These are phyloP conservation scores for Linyphia triangularis DNA, from an alignment of 2,888 invertebrate genomes.

Conservation along the genomic window DNA sequence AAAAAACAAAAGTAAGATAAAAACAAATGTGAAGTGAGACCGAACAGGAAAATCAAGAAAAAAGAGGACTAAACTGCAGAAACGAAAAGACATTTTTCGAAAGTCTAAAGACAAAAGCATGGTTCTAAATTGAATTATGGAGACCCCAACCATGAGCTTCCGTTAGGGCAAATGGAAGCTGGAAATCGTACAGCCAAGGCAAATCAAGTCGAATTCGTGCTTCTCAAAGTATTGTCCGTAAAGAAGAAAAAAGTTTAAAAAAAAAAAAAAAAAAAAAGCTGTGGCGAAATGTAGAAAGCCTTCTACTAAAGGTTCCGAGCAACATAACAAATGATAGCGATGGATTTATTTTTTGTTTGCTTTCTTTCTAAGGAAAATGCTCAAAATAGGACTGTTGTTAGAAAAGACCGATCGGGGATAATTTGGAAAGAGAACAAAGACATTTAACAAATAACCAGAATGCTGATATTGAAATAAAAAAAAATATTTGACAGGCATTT, in stretches of 20 bases:
- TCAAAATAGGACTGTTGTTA: slow-evolving; percentile 10
- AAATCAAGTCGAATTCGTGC: slow-evolving; percentile 61
- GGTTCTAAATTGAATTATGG: slow-evolving; percentile 60
- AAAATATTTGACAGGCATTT: no score
- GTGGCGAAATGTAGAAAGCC: slow-evolving; percentile 30
- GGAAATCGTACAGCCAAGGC: slow-evolving; percentile 44
- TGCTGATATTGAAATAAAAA: background rate
- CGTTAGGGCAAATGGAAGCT: slow-evolving; percentile 55
- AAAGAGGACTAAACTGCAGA: slow-evolving; percentile 2
- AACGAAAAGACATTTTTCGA: slow-evolving; percentile 54
- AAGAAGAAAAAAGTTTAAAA: background rate
- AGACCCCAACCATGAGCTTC: slow-evolving; percentile 26
- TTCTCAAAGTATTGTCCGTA: slow-evolving; percentile 41
- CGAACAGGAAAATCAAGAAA: slow-evolving; percentile 26
- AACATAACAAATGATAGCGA: slow-evolving; percentile 44
- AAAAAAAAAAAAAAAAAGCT: slow-evolving; percentile 13
- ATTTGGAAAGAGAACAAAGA: background rate
- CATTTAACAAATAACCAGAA: slow-evolving; percentile 10
- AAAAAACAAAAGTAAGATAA: slow-evolving; percentile 22
- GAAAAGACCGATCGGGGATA: background rate
- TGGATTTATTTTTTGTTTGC: slow-evolving; percentile 4
- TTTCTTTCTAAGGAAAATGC: slow-evolving; percentile 11
- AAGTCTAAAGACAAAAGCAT: slow-evolving; percentile 61
- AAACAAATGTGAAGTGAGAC: slow-evolving; percentile 34
- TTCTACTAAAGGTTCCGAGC: background rate